Base-by-base conservation (phyloP, 2,888 invertebrate species). In the Cenopis cana region DNA sequence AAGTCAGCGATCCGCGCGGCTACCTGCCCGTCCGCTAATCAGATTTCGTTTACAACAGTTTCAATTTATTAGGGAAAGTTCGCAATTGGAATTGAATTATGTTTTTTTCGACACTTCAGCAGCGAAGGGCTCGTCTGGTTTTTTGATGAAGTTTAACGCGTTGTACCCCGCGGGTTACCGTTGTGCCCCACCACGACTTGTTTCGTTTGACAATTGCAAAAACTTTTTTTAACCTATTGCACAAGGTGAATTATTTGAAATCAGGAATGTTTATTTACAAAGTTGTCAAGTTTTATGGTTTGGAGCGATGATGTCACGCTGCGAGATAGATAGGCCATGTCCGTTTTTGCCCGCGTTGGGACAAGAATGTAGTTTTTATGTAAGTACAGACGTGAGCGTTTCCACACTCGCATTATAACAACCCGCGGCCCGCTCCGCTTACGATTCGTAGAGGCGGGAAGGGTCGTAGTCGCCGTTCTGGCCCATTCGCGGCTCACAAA, bases 21-120 rank as follows among this genome's bases (percentile, higher is more conserved):
- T 59, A 59, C 41, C 59, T 59, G 59, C 64, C 69, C 60, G 65
- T 59, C 70, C 36, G 70, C 60, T 70, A 66, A 70, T 70, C 70
- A 70, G 70, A 70, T 70, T 70, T 66, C 70, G 70, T 70, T 66
- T 66, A 70, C 65, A 70, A 70, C 70, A 70, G 70, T 70, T 66
- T 66, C 70, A 70, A 70, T 70, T 66, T 70, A 66, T 70, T 54
- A 65, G 54, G 33, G 14, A 66, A 70, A 70, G 65, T 70, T 70
- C 66, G 60, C 54, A 36, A 66, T 60, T 65, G 54, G 46, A 69
- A 65, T 69, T 57, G 50, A 52, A 59, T 69, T 64, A 57, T 69
- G 38, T 69, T 65, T 69, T 69, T 69, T 69, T 56, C 50, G 55
- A 65, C 64, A 64, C 57, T 57, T 64, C 12, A 41, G 57, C 29